Base-by-base conservation (phyloP, 1,140 invertebrate genomes). In the Hestina assimilis region DNA sequence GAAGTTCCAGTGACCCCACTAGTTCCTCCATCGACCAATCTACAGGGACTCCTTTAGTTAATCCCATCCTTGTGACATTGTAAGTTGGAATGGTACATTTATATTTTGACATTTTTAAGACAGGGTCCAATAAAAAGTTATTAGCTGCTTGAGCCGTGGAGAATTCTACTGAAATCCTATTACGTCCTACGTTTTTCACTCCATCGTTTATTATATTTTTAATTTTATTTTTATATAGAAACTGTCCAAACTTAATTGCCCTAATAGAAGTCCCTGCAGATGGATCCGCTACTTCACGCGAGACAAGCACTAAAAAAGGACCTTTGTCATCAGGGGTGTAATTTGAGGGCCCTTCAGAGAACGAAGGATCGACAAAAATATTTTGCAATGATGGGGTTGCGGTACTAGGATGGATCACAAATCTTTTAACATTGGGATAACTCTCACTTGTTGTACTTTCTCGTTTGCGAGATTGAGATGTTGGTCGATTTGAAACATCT, bases 161-260 rank as follows among this genome's bases (percentile, higher is more conserved):
- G 17, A 67, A 67, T 28, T 57, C 19, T 7, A 66, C 19, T 0
- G 24, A 17, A 1, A 61, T 50, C 47, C 33, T 54, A 9, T 68
- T 68, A 8, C 61, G 9, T 1, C 43, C 43, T 3, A 47, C 24
- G 47, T 41, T 56, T 31, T 47, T 47, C 14, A 56, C 31, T 14
- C 56, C 56, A 23, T 46, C 31, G 20, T 59, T 45, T 9, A 52
- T 2, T 4, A 59, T 46, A 1, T 15, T 33, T 9, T n/a, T n/a
- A 1, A 57, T 28, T 11, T 48, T 48, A 15, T 57, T 14, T 12
- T 21, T 57, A 23, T 57, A 28, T 21, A 57, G 8, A 11, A 55
- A 55, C 19, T 54, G 51, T 0, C 51, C 51, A 33, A 54, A 43
- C 5, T 29, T 43, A 7, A 54, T 42, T 1, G 51, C 51, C 1